Conservation (phyloP, 2,797 vertebrate species). For the Loris lydekkerianus region DNA sequence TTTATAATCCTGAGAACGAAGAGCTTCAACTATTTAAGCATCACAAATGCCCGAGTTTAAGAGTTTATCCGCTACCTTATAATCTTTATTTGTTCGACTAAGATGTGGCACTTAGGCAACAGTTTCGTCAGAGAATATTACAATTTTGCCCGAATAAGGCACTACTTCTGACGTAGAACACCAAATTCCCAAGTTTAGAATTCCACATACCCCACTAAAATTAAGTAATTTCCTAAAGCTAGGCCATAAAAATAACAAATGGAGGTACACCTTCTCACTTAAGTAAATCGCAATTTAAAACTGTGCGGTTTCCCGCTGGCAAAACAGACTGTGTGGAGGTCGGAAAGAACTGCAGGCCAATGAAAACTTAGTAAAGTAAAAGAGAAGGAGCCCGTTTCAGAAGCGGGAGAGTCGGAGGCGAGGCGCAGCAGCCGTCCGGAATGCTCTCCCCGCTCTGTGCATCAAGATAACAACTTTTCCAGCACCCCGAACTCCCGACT, state of each 20-base stretch:
- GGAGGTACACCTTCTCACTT: background rate
- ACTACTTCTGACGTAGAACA: background rate
- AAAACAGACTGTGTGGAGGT: background rate
- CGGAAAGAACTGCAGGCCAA: background rate
- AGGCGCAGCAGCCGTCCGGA: background rate
- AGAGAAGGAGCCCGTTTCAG: background rate
- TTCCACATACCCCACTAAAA: background rate
- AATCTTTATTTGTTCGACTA: background rate
- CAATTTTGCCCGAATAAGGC: background rate
- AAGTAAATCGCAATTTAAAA: background rate
- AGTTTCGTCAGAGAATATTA: background rate
- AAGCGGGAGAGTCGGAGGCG: background rate
- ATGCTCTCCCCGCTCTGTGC: background rate
- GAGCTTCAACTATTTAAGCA: background rate
- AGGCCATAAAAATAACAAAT: background rate
- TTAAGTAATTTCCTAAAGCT: background rate
- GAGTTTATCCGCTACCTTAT: background rate
- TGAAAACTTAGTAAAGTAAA: background rate
- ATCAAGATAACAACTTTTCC: conserved; percentile 35
- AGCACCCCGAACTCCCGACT: background rate
- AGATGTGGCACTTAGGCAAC: background rate
- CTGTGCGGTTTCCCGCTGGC: background rate
- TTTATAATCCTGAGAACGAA: background rate
- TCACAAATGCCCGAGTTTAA: background rate
- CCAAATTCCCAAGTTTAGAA: background rate